Evolutionary conservation across 2,797 vertebrate species (phyloP).

Genomic region (Distichodus sexfasciatus): DNA sequence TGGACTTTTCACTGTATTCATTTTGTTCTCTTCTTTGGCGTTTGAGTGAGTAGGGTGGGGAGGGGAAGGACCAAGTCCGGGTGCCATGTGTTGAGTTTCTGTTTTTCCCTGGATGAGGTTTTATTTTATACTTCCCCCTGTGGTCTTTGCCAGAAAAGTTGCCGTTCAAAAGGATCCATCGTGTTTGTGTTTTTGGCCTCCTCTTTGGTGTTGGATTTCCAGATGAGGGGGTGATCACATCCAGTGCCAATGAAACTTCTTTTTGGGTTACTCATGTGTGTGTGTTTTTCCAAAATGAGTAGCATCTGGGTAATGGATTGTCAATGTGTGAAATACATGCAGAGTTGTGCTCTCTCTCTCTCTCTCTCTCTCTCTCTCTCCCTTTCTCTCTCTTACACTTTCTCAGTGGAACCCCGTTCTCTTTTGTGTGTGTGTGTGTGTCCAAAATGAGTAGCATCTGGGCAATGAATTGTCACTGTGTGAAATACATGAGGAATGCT

Average conservation of each 20-base stretch:
- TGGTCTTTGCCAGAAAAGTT: slow-evolving; percentile 10
- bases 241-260: neutral
- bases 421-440: neutral
- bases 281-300: slow-evolving; percentile 29
- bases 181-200: slow-evolving; percentile 7
- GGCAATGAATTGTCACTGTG: no score
- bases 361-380: neutral
- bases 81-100: slow-evolving; percentile 15
- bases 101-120: neutral
- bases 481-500: no score
- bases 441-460: no score
- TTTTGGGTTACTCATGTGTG: neutral
- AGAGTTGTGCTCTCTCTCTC: slow-evolving; percentile 34
- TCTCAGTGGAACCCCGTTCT: slow-evolving; percentile 21
- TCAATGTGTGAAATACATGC: slow-evolving; percentile 45
- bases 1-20: slow-evolving; percentile 51
- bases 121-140: slow-evolving; percentile 16
- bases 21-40: slow-evolving; percentile 42
- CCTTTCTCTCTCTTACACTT: slow-evolving; percentile 7
- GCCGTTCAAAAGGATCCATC: slow-evolving; percentile 13
- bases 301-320: slow-evolving; percentile 58
- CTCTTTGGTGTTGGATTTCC: slow-evolving; percentile 3
- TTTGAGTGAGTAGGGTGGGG: neutral
- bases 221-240: slow-evolving; percentile 13
- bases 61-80: neutral